phyloP scores from a whole-genome alignment of 1,140 invertebrate genomes.

The Orussus abietinus region DNA sequence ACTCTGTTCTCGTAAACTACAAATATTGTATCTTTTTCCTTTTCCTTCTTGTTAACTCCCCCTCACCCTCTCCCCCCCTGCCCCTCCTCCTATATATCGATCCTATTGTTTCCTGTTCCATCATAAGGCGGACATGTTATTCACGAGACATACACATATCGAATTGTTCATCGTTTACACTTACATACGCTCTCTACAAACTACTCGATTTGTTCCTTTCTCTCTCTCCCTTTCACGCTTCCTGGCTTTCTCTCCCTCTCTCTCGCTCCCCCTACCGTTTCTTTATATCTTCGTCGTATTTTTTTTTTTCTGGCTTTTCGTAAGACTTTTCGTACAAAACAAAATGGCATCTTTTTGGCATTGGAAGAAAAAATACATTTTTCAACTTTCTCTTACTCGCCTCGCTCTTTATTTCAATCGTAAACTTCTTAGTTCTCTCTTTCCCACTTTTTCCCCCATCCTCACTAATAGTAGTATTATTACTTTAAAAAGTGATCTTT shows the following conservation, averaged over 20 bases:
- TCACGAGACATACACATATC: constrained; percentile 44
- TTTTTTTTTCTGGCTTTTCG: constrained; percentile 37
- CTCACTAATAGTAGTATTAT: constrained; percentile 13
- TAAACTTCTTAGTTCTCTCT: constrained; percentile 22
- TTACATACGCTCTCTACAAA: constrained; percentile 36
- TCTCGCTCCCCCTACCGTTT: constrained; percentile 13
- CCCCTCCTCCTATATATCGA: too few species aligned
- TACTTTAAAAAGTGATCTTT: constrained; percentile 27
- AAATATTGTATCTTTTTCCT: constrained; percentile 34
- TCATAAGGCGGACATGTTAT: constrained; percentile 49
- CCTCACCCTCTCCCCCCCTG: too few species aligned
- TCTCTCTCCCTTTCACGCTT: constrained; percentile 1
- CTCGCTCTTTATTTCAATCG: constrained; percentile 25
- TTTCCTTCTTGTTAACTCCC: constrained; percentile 17
- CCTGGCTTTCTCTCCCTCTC: neutral
- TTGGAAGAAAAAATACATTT: constrained; percentile 52
- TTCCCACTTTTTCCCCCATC: constrained; percentile 14
- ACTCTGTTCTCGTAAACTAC: constrained; percentile 38
- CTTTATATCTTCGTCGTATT: constrained; percentile 11
- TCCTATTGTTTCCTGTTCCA: constrained; percentile 40
- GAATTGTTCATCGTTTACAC: constrained; percentile 30
- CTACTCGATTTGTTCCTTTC: constrained; percentile 24
- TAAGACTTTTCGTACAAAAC: constrained; percentile 41
- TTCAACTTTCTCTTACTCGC: constrained; percentile 27
- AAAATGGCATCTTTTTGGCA: constrained; percentile 53